phyloP scores from a whole-genome alignment of 2,888 invertebrate species.

The Sepioteuthis lessoniana region DNA sequence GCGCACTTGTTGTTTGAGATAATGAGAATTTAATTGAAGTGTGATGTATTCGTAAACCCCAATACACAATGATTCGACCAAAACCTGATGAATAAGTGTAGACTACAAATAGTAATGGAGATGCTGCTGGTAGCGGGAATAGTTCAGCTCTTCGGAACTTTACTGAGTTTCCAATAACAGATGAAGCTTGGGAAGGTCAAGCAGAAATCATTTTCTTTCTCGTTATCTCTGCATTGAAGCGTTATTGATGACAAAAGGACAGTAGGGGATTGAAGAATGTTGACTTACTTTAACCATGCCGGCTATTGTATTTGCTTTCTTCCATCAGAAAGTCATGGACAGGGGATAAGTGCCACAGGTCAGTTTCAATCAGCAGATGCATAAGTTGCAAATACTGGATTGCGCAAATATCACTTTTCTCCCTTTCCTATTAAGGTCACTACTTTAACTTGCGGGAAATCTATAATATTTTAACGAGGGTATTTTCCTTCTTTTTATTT shows the following conservation, averaged over 20 bases:
- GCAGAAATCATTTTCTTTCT: background rate
- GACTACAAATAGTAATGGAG: background rate
- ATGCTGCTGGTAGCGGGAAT: background rate
- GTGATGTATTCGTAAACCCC: background rate
- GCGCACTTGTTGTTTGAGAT: background rate
- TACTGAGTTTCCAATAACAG: background rate
- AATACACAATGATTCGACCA: background rate
- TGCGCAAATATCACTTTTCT: background rate
- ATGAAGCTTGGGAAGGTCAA: background rate
- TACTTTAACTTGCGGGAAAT: background rate
- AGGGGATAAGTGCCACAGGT: background rate
- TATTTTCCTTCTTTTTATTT: background rate
- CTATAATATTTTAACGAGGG: background rate
- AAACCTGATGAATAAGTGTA: background rate
- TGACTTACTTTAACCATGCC: background rate
- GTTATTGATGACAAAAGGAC: background rate
- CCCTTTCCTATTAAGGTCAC: background rate
- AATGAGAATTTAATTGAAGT: background rate
- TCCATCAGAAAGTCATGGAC: background rate
- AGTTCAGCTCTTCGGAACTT: background rate
- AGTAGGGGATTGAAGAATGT: background rate
- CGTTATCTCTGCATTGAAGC: conserved; percentile 14
- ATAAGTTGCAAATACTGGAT: background rate
- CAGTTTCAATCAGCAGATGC: background rate
- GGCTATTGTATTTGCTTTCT: background rate